These are phyloP conservation scores for Pluvialis apricaria DNA, from an alignment of 2,113 vertebrate genomes.

Conservation along the genomic window DNA sequence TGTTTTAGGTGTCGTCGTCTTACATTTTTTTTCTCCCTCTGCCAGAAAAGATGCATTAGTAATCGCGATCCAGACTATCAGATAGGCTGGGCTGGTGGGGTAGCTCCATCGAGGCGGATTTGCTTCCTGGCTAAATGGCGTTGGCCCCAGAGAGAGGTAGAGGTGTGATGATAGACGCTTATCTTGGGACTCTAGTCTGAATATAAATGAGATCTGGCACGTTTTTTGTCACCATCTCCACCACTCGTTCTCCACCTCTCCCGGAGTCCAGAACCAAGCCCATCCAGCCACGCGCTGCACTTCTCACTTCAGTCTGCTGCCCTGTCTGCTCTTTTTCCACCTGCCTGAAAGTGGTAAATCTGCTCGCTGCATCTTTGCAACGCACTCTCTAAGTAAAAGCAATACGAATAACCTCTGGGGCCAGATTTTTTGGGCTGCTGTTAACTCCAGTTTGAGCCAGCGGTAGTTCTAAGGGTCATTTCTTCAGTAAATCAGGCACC, in stretches of 20 bases:
- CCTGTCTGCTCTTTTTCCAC: background rate
- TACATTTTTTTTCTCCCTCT: background rate
- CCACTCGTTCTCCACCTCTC: background rate
- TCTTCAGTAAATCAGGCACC: background rate
- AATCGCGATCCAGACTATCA: background rate
- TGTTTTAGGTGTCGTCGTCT: background rate
- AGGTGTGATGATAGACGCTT: background rate
- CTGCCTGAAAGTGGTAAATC: background rate
- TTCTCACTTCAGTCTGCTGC: background rate
- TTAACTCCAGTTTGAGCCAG: background rate
- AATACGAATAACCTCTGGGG: background rate
- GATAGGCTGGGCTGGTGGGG: background rate
- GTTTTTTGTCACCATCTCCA: background rate
- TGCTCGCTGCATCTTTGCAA: background rate
- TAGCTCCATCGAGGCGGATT: background rate
- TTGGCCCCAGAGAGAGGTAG: background rate
- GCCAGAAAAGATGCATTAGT: background rate
- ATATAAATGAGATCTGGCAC: background rate
- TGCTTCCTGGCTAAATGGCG: rapidly evolving
- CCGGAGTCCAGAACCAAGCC: background rate
- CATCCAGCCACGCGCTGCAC: background rate
- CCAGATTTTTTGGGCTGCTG: background rate
- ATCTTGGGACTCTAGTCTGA: background rate
- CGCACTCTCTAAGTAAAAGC: background rate
- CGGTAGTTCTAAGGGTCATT: background rate